phyloP scores from a whole-genome alignment of 2,888 invertebrate genomes.

The Cephus sareptanus region DNA sequence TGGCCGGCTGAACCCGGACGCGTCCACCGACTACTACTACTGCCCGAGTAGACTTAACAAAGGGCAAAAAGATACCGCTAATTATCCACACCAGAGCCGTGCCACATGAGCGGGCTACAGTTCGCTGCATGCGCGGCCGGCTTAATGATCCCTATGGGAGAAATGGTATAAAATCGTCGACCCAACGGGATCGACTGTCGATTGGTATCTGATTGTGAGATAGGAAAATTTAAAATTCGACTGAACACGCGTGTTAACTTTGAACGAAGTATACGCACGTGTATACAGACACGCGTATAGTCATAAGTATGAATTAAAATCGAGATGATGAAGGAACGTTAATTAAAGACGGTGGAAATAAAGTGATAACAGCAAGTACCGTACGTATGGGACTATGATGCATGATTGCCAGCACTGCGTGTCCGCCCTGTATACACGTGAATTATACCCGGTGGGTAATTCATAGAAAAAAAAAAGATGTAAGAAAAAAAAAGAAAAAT shows the following conservation, averaged over 20 bases:
- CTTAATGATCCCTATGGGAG: neutral
- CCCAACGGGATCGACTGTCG: neutral
- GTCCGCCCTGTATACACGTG: constrained; percentile 23
- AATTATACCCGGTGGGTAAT: constrained; percentile 24
- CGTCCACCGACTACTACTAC: constrained; percentile 25
- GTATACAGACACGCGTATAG: no score
- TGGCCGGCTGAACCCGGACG: constrained; percentile 48
- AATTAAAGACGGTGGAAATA: constrained; percentile 32
- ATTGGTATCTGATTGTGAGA: neutral
- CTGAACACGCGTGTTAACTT: neutral
- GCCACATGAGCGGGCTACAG: neutral
- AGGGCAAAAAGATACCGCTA: constrained; percentile 20
- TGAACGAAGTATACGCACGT: neutral
- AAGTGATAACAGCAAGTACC: constrained; percentile 32
- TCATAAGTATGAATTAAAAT: no score
- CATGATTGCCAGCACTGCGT: constrained; percentile 29
- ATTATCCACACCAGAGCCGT: constrained; percentile 11
- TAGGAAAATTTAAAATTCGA: neutral
- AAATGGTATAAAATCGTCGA: neutral
- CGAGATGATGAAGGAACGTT: constrained; percentile 3
- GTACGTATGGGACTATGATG: constrained; percentile 23
- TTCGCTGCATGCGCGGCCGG: neutral
- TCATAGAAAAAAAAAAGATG: constrained; percentile 9
- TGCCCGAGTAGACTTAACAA: constrained; percentile 14
- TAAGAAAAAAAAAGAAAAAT: constrained; percentile 8